These are phyloP conservation scores for Pithecia hirsuta DNA, from an alignment of 2,797 vertebrate genomes.

Conservation along the genomic window DNA sequence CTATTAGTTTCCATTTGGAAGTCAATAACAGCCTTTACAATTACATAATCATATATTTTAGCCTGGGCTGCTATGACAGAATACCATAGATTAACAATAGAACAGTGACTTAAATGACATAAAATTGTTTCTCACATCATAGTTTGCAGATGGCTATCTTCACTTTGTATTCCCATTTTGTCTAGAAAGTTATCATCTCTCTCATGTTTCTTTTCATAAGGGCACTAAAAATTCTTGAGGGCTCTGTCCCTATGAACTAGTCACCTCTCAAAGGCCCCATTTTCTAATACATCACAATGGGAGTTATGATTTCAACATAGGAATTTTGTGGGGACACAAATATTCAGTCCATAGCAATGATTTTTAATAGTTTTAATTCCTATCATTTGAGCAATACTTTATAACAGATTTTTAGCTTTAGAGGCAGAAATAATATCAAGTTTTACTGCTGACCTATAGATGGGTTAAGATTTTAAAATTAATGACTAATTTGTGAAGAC, in stretches of 20 bases:
- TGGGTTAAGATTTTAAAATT: not conserved
- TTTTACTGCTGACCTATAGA: not conserved
- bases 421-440: not conserved
- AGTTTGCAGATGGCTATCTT: not conserved
- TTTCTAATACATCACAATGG: not conserved
- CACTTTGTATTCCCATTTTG: not conserved
- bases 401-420: constrained; percentile 48
- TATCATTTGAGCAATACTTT: constrained; percentile 65
- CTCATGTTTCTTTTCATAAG: not conserved
- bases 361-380: constrained; percentile 75
- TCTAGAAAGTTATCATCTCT: not conserved
- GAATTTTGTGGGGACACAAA: not conserved
- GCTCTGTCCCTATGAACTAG: not conserved
- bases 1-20: constrained; percentile 66
- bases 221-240: not conserved
- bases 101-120: not conserved
- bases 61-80: not conserved
- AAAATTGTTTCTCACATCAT: not conserved
- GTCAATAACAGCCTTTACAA: constrained; percentile 76
- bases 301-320: not conserved
- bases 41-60: constrained; percentile 44
- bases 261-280: not conserved
- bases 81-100: not conserved
- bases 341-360: not conserved
- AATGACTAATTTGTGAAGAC: not conserved